Base-by-base conservation (phyloP, 23 tunicate species). In the Oikopleura vanhoeffeni region DNA sequence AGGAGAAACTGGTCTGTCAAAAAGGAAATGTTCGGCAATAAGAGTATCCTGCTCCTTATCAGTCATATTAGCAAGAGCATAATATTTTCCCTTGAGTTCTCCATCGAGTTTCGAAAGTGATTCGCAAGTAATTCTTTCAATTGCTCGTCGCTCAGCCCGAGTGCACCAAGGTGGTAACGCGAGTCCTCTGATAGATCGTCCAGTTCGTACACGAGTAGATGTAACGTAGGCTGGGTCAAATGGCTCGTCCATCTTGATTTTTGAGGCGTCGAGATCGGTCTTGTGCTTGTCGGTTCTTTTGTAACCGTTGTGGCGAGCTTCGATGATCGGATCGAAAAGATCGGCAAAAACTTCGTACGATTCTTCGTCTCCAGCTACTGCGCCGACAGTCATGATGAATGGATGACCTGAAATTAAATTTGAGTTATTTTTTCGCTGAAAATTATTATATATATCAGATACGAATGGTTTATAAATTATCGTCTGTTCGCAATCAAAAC, bases 131-230 rank as follows among this genome's bases (percentile, higher is more conserved):
- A 91, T 79, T 38, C 28, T 40, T 86, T 91, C 97, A 24, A 88
- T 86, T 60, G 86, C 82, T 79, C 97, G 41, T 79, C 97, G 83
- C 41, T 91, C 97, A 13, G 91, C 91, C 28, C 97, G 87, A 39
- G 97, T 87, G 86, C 87, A 89, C 49, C 87, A 88, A 0, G 89
- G 76, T 0, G 97, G 91, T 0, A 91, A 76, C 38, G 87, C 84
- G 49, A 86, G 85, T 0, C 97, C 97, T 88, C 83, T 18, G 13
- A 41, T 60, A 18, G 76, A 36, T 36, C 82, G 83, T 8, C 76
- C 71, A 40, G 76, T 41, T 58, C 83, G 77, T 1, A 36, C 85
- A 1, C 83, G 83, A 28, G 76, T 30, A 34, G 83, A 41, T 28
- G 85, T 33, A 32, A 41, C 67, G n/a, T 84, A 42, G 84, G 39